phyloP scores from a whole-genome alignment of 2,113 vertebrate species.

The Eubucco bourcierii region DNA sequence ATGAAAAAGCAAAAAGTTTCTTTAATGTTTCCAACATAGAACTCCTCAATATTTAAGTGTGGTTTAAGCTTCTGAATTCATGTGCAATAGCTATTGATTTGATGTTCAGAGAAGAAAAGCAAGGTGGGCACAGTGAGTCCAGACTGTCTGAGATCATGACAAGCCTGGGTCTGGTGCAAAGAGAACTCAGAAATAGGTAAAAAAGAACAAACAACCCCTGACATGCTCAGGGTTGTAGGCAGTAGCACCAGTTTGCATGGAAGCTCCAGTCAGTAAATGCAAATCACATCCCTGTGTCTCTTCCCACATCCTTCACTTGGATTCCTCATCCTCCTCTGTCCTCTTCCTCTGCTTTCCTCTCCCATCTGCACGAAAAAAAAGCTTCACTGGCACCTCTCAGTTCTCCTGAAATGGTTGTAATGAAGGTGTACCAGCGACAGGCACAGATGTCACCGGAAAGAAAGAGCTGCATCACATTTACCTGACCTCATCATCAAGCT shows the following conservation, averaged over 20 bases:
- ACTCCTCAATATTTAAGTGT: background rate
- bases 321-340: background rate
- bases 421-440: background rate
- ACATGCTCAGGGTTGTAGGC: background rate
- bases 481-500: background rate
- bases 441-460: background rate
- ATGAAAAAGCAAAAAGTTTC: background rate
- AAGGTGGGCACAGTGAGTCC: rapidly evolving
- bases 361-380: background rate
- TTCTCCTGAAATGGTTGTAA: background rate
- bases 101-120: too few relatives aligned
- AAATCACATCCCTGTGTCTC: background rate
- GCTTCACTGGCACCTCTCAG: constrained; percentile 2
- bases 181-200: background rate
- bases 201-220: background rate
- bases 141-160: background rate
- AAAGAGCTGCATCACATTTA: background rate
- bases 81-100: too few relatives aligned
- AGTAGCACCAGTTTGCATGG: background rate
- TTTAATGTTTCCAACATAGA: background rate
- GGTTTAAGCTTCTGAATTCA: too few relatives aligned
- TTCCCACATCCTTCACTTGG: background rate
- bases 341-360: background rate
- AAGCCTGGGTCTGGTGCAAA: background rate
- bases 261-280: background rate